These are phyloP conservation scores for Helarctos malayanus DNA, from an alignment of 2,797 vertebrate genomes.

Conservation along the genomic window DNA sequence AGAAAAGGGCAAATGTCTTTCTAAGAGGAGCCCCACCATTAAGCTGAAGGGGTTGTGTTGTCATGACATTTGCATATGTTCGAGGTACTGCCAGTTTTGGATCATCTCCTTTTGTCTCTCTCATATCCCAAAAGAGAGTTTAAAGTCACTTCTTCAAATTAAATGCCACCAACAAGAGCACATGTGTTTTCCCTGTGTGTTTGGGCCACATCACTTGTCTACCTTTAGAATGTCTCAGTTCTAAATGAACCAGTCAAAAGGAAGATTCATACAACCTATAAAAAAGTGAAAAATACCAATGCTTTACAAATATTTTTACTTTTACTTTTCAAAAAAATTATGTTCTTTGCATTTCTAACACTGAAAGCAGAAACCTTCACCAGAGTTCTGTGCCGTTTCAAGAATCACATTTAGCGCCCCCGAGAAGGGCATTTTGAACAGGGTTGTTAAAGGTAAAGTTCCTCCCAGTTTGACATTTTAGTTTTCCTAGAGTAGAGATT, in stretches of 20 bases:
- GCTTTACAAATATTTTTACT: conserved; percentile 67
- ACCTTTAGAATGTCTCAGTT: conserved; percentile 82
- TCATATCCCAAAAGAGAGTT: conserved; percentile 1
- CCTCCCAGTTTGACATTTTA: conserved; percentile 62
- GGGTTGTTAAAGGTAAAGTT: conserved; percentile 54
- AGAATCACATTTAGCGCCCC: neutral
- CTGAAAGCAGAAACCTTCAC: conserved; percentile 20
- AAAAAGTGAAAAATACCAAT: conserved; percentile 81
- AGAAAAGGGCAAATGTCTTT: neutral
- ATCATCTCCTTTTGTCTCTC: conserved; percentile 64
- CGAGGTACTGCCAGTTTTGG: conserved; percentile 35
- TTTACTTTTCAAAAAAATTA: conserved; percentile 70
- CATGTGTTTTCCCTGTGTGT: conserved; percentile 48
- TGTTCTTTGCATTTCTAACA: conserved; percentile 63
- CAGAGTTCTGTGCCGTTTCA: neutral
- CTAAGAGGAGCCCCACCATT: neutral
- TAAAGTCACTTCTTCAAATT: conserved; percentile 79
- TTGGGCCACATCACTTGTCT: conserved; percentile 50
- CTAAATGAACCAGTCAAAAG: conserved; percentile 85
- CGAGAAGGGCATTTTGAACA: neutral
- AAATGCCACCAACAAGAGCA: conserved; percentile 57
- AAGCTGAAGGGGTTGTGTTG: neutral
- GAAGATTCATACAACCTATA: conserved; percentile 90
- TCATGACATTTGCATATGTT: conserved; percentile 14
- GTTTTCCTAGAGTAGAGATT: conserved; percentile 64